These are phyloP conservation scores for Dicycla oo DNA, from an alignment of 2,888 invertebrate species.

Conservation along the genomic window DNA sequence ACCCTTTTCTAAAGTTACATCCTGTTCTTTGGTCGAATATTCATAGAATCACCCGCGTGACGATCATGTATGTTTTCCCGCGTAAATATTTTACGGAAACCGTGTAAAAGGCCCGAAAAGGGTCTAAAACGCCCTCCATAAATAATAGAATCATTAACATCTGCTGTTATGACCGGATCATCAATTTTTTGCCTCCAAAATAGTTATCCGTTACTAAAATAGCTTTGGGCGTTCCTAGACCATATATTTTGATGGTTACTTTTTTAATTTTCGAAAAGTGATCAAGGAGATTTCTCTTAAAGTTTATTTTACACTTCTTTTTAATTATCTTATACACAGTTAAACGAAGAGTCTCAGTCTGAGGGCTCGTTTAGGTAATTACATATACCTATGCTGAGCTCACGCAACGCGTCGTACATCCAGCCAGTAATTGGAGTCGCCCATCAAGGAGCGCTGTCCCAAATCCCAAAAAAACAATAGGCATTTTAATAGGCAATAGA, in stretches of 20 bases:
- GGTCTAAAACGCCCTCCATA: conserved; percentile 75
- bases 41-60: conserved; percentile 34
- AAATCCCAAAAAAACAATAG: too few relatives aligned
- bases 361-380: not conserved
- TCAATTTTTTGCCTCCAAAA: conserved; percentile 81
- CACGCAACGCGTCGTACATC: too few relatives aligned
- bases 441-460: too few relatives aligned
- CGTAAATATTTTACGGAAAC: conserved; percentile 62
- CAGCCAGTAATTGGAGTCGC: too few relatives aligned
- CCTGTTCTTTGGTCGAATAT: not conserved
- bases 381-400: too few relatives aligned
- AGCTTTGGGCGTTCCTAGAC: conserved; percentile 80
- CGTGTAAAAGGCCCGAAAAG: conserved; percentile 29
- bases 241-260: conserved; percentile 86
- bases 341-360: too few relatives aligned
- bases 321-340: too few relatives aligned
- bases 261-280: conserved; percentile 74
- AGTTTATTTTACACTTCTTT: conserved; percentile 3
- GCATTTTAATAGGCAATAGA: too few relatives aligned
- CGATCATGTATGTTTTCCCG: conserved; percentile 17
- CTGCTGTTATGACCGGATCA: conserved; percentile 86
- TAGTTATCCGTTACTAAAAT: conserved; percentile 57
- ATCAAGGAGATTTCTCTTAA: conserved; percentile 18
- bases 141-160: conserved; percentile 90
- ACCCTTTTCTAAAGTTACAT: not conserved